phyloP scores from a whole-genome alignment of 2,797 vertebrate genomes.

The Sebastes steindachneri region DNA sequence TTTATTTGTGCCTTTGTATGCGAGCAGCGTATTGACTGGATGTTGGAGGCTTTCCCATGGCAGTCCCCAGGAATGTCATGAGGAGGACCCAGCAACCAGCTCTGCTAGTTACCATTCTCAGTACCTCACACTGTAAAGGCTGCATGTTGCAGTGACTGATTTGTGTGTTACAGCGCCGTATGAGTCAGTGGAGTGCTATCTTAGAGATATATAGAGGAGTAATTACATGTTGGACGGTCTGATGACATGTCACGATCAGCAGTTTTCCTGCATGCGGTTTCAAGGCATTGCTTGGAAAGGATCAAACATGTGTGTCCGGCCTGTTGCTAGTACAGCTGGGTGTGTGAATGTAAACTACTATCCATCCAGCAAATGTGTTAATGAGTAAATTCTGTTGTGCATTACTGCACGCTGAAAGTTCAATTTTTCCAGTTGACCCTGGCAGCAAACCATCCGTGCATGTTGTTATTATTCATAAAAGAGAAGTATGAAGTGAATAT shows the following conservation, averaged over 20 bases:
- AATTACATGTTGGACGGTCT: not conserved
- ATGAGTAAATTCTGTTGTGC: conserved; percentile 24
- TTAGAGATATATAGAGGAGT: not conserved
- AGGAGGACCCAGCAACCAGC: conserved; percentile 4
- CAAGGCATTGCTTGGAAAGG: not conserved
- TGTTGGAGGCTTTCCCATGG: conserved; percentile 61
- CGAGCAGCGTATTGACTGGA: conserved; percentile 32
- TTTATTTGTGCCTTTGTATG: conserved; percentile 61
- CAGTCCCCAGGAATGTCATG: conserved; percentile 42
- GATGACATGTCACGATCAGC: no score
- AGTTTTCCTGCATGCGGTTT: not conserved
- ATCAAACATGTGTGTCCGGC: not conserved
- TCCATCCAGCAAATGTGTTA: conserved; percentile 32
- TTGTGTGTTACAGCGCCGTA: not conserved
- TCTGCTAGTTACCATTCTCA: conserved; percentile 18
- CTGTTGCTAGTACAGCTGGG: not conserved
- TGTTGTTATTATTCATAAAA: conserved; percentile 60
- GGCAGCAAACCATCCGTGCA: conserved; percentile 15
- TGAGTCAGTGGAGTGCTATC: not conserved
- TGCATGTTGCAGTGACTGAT: not conserved
- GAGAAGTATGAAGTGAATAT: conserved; percentile 56
- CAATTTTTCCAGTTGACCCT: conserved; percentile 35
- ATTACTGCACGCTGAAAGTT: conserved; percentile 21
- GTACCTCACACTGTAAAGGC: not conserved
- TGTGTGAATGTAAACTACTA: not conserved